Base-by-base conservation (phyloP, 2,888 invertebrate species). In the Parnassius apollo region DNA sequence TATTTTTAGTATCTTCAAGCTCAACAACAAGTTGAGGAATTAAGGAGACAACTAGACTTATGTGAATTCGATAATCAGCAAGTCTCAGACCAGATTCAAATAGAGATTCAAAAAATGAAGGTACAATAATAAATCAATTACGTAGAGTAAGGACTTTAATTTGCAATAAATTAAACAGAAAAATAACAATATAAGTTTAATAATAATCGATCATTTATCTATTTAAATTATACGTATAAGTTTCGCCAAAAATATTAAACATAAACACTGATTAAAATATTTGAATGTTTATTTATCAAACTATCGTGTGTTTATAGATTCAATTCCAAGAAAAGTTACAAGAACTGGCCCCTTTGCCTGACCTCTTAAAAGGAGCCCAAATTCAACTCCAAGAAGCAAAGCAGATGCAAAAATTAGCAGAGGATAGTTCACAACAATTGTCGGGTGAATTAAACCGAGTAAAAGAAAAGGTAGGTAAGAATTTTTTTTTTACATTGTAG, bases 41-140 rank as follows among this genome's bases (percentile, higher is more conserved):
- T 85, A 35, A 85, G 78, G 65, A 74, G 87, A 9, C 86, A 88
- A 64, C 65, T 86, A 50, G 86, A 88, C 49, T 66, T 86, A 0
- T 83, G 85, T 58, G 90, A 89, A 52, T 82, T 72, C 42, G 90
- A 90, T 59, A 89, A 85, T 62, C 88, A 85, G 68, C 90, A 88
- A 71, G 86, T 90, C 0, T 86, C 89, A 0, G 90, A 90, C 66
- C 90, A 89, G 72, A 87, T 91, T 65, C 88, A 89, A 62, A 73
- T 86, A 9, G 90, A 91, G 76, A 86, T 91, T 64, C 90, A 89
- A 66, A 88, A 83, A 67, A 88, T 90, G 86, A 91, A 91, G 86
- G 90, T 88, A 50, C 9, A 2, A 12, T 35, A 7, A 7, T 1
- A 35, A 4, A 7, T 35, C 7, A 35, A 35, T 35, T 35, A 35